Conservation (phyloP, 1,140 invertebrate genomes). For the Notospermus geniculatus region DNA sequence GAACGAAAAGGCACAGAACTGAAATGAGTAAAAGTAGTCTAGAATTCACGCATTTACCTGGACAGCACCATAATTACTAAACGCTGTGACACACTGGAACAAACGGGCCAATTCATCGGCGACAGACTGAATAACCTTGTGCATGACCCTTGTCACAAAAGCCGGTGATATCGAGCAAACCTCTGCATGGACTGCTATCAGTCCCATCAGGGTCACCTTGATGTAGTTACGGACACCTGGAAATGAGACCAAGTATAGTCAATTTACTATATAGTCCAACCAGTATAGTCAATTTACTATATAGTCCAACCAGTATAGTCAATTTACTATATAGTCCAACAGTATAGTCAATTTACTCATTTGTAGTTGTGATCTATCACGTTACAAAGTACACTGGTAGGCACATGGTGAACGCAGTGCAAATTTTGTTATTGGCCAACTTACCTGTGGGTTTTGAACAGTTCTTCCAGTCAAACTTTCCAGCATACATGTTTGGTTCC, state of each 20-base stretch:
- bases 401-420: no score
- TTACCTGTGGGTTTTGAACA: constrained; percentile 64
- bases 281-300: no score
- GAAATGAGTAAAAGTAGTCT: constrained; percentile 54
- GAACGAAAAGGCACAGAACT: constrained; percentile 17
- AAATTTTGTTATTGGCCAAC: no score
- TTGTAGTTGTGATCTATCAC: no score
- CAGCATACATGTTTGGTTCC: constrained; percentile 92
- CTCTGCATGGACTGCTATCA: constrained; percentile 90
- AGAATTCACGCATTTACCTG: no score
- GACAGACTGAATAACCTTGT: constrained; percentile 84
- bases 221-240: constrained; percentile 81
- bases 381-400: no score
- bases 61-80: constrained; percentile 66
- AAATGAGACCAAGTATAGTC: no score
- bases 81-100: constrained; percentile 74
- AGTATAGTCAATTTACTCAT: background rate
- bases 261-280: no score
- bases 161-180: constrained; percentile 78
- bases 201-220: constrained; percentile 87
- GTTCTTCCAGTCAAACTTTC: constrained; percentile 80
- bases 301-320: no score
- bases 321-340: background rate
- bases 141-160: constrained; percentile 72
- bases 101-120: constrained; percentile 85